phyloP scores from a whole-genome alignment of 2,888 invertebrate genomes.

The Subacronicta megacephala region DNA sequence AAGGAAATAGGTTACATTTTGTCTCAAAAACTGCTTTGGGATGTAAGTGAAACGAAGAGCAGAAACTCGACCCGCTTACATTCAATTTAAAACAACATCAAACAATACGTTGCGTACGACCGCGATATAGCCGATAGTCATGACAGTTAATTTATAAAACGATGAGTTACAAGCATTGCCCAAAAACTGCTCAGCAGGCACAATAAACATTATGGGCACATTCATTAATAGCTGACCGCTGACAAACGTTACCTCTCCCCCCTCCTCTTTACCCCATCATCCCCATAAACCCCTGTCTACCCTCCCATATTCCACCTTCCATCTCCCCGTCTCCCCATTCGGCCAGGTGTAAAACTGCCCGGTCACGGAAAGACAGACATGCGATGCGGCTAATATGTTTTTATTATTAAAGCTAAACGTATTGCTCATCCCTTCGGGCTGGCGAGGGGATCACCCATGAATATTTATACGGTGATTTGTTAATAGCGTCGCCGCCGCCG shows the following conservation, averaged over 20 bases:
- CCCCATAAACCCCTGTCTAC: constrained; percentile 69
- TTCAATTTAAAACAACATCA: constrained; percentile 42
- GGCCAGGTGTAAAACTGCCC: constrained; percentile 89
- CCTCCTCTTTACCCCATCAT: constrained; percentile 73
- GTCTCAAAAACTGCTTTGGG: too few species aligned
- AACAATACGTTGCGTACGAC: constrained; percentile 23
- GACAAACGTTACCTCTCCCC: constrained; percentile 82
- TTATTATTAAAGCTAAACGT: constrained; percentile 85
- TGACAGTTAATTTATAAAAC: constrained; percentile 81
- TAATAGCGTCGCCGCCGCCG: constrained; percentile 59
- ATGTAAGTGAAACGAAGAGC: constrained; percentile 9
- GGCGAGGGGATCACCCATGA: constrained; percentile 80
- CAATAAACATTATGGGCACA: constrained; percentile 87
- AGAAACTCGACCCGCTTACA: constrained; percentile 21
- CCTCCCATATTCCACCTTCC: constrained; percentile 67
- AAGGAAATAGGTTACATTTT: too few species aligned
- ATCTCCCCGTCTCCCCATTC: constrained; percentile 71
- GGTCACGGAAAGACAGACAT: constrained; percentile 88
- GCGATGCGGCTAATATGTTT: constrained; percentile 89
- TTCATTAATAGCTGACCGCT: constrained; percentile 88
- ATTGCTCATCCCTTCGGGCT: constrained; percentile 76
- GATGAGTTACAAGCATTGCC: constrained; percentile 80
- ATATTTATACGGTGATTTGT: constrained; percentile 87
- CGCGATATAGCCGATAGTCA: constrained; percentile 54
- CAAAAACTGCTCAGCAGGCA: constrained; percentile 83